These are phyloP conservation scores for Pristionchus entomophagus DNA, from an alignment of 2,888 invertebrate species.

Conservation along the genomic window DNA sequence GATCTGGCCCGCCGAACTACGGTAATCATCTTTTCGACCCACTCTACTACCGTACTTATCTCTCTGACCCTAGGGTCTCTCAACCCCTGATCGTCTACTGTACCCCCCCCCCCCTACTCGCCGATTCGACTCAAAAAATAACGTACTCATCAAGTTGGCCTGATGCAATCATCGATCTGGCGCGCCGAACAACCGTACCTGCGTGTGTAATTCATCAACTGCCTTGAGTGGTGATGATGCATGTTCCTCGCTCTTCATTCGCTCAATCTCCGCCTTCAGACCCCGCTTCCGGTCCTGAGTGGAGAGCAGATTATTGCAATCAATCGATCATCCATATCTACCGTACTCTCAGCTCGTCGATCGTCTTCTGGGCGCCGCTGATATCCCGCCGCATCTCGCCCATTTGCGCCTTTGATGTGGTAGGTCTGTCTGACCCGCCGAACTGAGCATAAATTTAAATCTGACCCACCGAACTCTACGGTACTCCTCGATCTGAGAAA, in stretches of 20 bases:
- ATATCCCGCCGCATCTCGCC: constrained; percentile 3
- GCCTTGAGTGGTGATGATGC: neutral
- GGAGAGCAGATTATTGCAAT: neutral
- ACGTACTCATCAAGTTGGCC: neutral
- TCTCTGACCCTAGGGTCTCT: too few relatives aligned
- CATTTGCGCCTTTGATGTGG: neutral
- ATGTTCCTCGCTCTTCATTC: neutral
- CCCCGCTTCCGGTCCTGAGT: neutral
- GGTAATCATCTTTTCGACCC: too few relatives aligned
- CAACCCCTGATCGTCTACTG: too few relatives aligned
- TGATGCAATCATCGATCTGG: neutral
- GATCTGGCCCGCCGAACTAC: neutral
- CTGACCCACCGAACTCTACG: too few relatives aligned
- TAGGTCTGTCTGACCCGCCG: too few relatives aligned
- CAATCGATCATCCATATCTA: neutral
- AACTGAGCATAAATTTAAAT: neutral
- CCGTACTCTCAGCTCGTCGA: constrained; percentile 39
- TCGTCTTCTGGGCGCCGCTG: neutral
- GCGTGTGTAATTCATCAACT: neutral
- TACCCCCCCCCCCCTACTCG: too few relatives aligned
- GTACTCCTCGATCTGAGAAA: neutral
- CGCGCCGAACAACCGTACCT: neutral
- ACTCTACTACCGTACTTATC: too few relatives aligned
- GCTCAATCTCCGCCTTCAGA: constrained; percentile 21
- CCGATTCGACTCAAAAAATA: neutral